phyloP scores from a whole-genome alignment of 2,888 invertebrate species.

The Volucella bombylans region DNA sequence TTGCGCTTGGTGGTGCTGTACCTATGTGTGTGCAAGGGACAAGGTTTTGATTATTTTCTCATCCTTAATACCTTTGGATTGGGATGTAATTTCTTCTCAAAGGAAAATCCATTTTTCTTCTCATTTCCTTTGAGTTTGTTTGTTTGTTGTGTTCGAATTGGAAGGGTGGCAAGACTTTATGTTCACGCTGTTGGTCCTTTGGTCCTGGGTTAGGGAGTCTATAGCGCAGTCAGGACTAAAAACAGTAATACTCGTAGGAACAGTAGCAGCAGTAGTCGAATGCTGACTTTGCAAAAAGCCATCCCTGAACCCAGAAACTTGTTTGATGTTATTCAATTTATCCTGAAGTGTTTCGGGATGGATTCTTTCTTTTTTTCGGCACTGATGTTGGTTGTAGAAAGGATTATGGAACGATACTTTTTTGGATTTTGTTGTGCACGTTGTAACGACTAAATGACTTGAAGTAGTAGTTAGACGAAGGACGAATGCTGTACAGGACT shows the following conservation, averaged over 20 bases:
- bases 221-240: no score
- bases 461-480: no score
- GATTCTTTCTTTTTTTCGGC: no score
- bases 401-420: no score
- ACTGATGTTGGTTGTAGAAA: no score
- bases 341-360: constrained; percentile 7
- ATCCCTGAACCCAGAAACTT: constrained; percentile 8
- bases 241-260: no score
- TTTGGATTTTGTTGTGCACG: no score
- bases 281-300: constrained; percentile 3
- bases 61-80: constrained; percentile 69
- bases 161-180: constrained; percentile 31
- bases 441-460: no score
- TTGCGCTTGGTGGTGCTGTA: constrained; percentile 8
- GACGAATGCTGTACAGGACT: no score
- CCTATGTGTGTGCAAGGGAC: constrained; percentile 49
- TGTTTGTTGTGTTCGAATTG: constrained; percentile 22
- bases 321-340: constrained; percentile 44
- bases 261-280: background rate
- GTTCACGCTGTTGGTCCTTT: background rate
- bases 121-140: constrained; percentile 35
- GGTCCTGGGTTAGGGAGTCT: background rate
- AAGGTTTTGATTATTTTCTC: constrained; percentile 62
- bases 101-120: constrained; percentile 64
- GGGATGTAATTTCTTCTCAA: constrained; percentile 70